Evolutionary conservation across 1,140 invertebrate species (phyloP).

Genomic region (Babylonia areolata): DNA sequence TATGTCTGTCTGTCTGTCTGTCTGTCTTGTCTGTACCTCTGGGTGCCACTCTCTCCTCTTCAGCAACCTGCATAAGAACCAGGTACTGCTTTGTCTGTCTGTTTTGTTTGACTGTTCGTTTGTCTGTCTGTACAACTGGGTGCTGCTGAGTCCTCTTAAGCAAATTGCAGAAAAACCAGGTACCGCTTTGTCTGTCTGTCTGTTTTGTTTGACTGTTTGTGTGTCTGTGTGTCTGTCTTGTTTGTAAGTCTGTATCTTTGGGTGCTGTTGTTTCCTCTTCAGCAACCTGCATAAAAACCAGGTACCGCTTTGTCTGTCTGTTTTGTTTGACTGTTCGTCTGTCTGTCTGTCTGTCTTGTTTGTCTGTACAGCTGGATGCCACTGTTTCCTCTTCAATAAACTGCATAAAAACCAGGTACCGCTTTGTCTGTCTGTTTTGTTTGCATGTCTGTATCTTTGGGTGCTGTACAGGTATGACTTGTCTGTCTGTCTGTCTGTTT

Average conservation of each 20-base stretch:
- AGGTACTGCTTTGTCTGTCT: conserved; percentile 79
- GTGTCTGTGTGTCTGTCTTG: background rate
- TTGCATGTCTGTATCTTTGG: background rate
- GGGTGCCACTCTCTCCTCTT: conserved; percentile 72
- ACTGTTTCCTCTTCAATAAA: conserved; percentile 92
- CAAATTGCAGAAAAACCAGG: no score
- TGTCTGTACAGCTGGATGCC: conserved; percentile 94
- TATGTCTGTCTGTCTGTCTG: conserved; percentile 82
- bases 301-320: conserved; percentile 78
- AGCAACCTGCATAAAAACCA: conserved; percentile 98
- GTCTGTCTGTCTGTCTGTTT: background rate
- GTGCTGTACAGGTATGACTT: background rate
- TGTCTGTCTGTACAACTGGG: no score
- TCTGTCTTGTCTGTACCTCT: conserved; percentile 75
- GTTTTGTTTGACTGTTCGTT: background rate
- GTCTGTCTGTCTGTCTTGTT: conserved; percentile 92
- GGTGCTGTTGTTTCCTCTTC: conserved; percentile 90
- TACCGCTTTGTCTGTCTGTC: background rate
- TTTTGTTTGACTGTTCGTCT: no score
- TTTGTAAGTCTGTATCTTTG: conserved; percentile 85
- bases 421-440: background rate
- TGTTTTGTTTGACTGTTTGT: background rate
- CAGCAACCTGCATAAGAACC: conserved; percentile 96
- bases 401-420: conserved; percentile 96
- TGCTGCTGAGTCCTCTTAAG: background rate